Percentiles rank a stretch among this genome's conserved stretches.
phyloP scores from a whole-genome alignment of 2,113 vertebrate species.

The Platysternon megacephalum region DNA sequence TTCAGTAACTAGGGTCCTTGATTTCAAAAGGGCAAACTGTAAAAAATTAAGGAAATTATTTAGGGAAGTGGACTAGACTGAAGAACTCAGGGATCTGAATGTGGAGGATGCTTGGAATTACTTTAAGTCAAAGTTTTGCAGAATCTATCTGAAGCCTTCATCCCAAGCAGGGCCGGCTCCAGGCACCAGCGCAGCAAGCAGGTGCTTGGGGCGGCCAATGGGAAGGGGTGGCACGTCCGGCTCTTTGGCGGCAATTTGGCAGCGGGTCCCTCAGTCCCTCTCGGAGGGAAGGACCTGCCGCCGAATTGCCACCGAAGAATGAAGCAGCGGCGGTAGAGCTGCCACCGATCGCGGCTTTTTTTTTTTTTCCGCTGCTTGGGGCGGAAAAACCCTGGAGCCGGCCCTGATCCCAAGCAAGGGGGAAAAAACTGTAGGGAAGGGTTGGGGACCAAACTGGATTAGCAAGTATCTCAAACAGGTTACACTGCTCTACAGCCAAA shows the following conservation, averaged over 20 bases:
- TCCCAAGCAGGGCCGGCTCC: background rate
- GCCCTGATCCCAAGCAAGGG: background rate
- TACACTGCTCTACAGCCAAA: too few species aligned
- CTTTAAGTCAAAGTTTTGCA: background rate
- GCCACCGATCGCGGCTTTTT: too few species aligned
- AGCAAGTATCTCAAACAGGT: background rate
- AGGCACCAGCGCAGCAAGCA: too few species aligned
- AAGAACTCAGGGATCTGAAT: background rate
- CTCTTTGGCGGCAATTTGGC: too few species aligned
- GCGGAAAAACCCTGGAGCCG: too few species aligned
- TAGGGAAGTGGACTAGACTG: background rate
- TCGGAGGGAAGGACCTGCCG: too few species aligned
- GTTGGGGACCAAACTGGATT: background rate
- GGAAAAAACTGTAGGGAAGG: background rate
- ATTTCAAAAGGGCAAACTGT: background rate
- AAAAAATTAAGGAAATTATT: background rate
- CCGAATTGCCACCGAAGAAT: too few species aligned
- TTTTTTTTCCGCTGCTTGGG: too few species aligned
- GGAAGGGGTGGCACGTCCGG: too few species aligned
- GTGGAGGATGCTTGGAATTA: background rate
- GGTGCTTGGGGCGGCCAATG: too few species aligned
- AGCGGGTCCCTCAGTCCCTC: too few species aligned
- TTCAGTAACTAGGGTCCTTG: background rate
- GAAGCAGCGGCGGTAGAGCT: too few species aligned
- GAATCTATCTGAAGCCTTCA: background rate